A percentile compares a stretch with the other conserved stretches of the same genome.
Evolutionary conservation across 2,888 invertebrate species (phyloP).

Genomic region (Diloba caeruleocephala): DNA sequence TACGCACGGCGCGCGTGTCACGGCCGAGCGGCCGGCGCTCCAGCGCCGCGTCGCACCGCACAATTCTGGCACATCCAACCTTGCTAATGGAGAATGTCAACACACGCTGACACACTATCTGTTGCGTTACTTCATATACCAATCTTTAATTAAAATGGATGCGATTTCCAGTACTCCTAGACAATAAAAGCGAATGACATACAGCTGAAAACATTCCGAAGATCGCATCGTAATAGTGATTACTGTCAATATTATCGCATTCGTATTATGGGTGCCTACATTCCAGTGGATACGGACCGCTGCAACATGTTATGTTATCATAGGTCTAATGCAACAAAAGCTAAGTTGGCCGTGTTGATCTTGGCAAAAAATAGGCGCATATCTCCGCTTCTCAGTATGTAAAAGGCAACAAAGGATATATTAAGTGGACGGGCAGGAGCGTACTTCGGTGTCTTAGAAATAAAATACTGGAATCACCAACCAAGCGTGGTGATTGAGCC

Average conservation of each 20-base stretch:
- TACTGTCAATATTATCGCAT: not conserved
- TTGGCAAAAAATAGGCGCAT: no score
- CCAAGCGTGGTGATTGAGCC: no score
- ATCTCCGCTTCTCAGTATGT: no score
- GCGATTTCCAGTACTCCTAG: slow-evolving; percentile 16
- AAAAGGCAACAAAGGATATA: no score
- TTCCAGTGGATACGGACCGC: no score
- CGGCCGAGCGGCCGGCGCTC: slow-evolving; percentile 69
- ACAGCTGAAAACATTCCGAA: slow-evolving; percentile 2
- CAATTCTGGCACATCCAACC: slow-evolving; percentile 62
- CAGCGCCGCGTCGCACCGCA: slow-evolving; percentile 23
- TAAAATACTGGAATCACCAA: no score
- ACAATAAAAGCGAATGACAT: slow-evolving; percentile 20
- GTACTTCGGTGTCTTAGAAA: no score
- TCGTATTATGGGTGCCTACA: not conserved
- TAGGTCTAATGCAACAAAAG: no score
- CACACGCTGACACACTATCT: slow-evolving; percentile 59
- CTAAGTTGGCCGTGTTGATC: no score
- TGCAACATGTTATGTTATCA: no score
- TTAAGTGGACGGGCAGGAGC: no score
- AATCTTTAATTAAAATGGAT: slow-evolving; percentile 35
- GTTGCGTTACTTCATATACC: slow-evolving; percentile 37
- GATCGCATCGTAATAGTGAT: slow-evolving; percentile 5
- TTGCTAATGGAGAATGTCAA: slow-evolving; percentile 83
- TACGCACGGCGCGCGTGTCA: slow-evolving; percentile 83